Conservation (phyloP, 92 coral and sea anemone species). For the Pocillopora grandis region DNA sequence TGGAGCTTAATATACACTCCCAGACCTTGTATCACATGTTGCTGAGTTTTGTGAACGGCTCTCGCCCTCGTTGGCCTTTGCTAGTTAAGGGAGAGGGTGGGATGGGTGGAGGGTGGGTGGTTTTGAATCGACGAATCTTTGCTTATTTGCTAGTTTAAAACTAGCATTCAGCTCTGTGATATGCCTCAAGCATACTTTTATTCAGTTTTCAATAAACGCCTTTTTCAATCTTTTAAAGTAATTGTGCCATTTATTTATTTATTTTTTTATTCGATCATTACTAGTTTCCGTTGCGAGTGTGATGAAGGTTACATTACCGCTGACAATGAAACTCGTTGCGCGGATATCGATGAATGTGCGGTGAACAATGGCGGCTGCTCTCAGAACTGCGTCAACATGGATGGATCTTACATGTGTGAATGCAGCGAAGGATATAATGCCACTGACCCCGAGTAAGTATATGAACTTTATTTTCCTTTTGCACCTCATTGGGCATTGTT, state of each 20-base stretch:
- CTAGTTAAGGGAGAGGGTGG: too few relatives aligned
- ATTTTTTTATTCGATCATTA: background rate
- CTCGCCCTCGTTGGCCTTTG: too few relatives aligned
- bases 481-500: background rate
- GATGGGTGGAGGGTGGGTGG: too few relatives aligned
- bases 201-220: background rate
- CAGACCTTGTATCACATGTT: too few relatives aligned
- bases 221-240: background rate
- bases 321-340: slow-evolving; percentile 76
- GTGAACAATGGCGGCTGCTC: slow-evolving; percentile 85
- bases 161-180: too few relatives aligned
- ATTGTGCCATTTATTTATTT: background rate
- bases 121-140: too few relatives aligned
- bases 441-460: slow-evolving; percentile 76
- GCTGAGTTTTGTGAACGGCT: too few relatives aligned
- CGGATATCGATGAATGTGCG: slow-evolving; percentile 88
- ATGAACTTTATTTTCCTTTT: background rate
- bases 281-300: slow-evolving; percentile 86
- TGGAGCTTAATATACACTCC: too few relatives aligned
- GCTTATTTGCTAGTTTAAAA: too few relatives aligned
- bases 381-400: slow-evolving; percentile 88
- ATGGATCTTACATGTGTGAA: slow-evolving; percentile 84
- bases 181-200: background rate
- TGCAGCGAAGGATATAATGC: slow-evolving; percentile 86
- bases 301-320: slow-evolving; percentile 68